Conservation (phyloP, 2,113 vertebrate genomes). For the Gallinago media region DNA sequence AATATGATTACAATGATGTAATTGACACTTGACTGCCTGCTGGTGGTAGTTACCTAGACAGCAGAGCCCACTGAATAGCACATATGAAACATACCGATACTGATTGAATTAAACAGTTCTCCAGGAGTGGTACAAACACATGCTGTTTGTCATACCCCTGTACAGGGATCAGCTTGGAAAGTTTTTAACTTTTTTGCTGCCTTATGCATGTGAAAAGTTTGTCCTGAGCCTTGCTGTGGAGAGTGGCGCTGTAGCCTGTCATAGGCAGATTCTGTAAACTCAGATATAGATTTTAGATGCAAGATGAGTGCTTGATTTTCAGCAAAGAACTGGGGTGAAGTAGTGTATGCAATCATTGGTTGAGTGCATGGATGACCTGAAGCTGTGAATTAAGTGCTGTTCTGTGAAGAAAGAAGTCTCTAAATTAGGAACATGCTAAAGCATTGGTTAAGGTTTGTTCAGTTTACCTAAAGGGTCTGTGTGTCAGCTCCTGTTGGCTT, state of each 20-base stretch:
- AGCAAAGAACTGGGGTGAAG: neutral
- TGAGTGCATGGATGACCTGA: neutral
- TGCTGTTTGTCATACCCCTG: neutral
- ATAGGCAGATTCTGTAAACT: neutral
- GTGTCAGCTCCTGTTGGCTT: neutral
- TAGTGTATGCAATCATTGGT: rapidly evolving
- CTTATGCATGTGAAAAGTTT: neutral
- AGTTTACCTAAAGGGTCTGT: neutral
- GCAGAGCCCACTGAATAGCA: neutral
- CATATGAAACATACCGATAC: neutral
- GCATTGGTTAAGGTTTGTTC: neutral
- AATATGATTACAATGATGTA: neutral
- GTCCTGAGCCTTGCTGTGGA: neutral
- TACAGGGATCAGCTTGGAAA: neutral
- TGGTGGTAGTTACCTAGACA: neutral
- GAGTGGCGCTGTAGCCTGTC: neutral
- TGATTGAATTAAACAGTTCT: neutral
- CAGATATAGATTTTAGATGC: neutral
- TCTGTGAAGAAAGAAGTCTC: neutral
- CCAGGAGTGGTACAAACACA: neutral
- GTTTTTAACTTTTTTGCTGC: neutral
- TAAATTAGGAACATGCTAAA: neutral
- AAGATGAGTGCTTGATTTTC: neutral
- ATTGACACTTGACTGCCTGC: neutral
- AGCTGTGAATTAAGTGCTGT: neutral